These are phyloP conservation scores for Ephydatia muelleri DNA, from an alignment of 37 sponge, comb jelly and placozoan genomes.

Conservation along the genomic window DNA sequence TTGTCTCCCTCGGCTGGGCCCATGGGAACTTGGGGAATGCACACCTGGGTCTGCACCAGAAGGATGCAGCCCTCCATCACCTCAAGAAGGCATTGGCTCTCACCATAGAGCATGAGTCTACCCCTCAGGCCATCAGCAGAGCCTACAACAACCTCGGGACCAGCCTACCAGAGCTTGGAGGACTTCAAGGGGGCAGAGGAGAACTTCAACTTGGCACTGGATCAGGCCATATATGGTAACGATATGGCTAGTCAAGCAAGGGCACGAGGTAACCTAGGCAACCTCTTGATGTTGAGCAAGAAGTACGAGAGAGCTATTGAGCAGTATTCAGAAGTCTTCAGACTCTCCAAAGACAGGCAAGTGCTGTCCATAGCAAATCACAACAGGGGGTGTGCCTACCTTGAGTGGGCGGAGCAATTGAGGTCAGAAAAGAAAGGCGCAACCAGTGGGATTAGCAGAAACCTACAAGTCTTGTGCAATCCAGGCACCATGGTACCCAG, in stretches of 20 bases:
- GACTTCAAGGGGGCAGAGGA: slow-evolving; percentile 55
- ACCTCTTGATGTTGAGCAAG: slow-evolving; percentile 55
- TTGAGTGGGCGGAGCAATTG: slow-evolving; percentile 59
- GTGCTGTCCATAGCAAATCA: slow-evolving; percentile 58
- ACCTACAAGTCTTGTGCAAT: not conserved
- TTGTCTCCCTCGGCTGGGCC: slow-evolving; percentile 67
- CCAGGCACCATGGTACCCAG: too few relatives aligned
- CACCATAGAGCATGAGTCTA: slow-evolving; percentile 43
- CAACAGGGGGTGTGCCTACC: slow-evolving; percentile 71
- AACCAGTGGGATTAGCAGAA: not conserved
- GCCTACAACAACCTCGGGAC: slow-evolving; percentile 76
- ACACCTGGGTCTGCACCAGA: slow-evolving; percentile 46
- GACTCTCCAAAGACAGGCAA: slow-evolving; percentile 46
- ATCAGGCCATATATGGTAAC: slow-evolving; percentile 69
- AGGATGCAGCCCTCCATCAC: slow-evolving; percentile 60
- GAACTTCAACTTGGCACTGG: slow-evolving; percentile 60
- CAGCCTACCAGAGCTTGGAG: slow-evolving; percentile 55
- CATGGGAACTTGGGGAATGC: slow-evolving; percentile 84
- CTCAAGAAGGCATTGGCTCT: slow-evolving; percentile 51
- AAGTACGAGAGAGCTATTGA: slow-evolving; percentile 44
- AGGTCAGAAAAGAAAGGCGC: not conserved
- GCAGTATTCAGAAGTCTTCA: slow-evolving; percentile 58
- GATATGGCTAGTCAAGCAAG: slow-evolving; percentile 63
- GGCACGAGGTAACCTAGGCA: slow-evolving; percentile 78
- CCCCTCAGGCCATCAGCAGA: slow-evolving; percentile 54